Evolutionary conservation across 2,113 vertebrate genomes (phyloP).

Genomic region (Thalassarche chlororhynchos): DNA sequence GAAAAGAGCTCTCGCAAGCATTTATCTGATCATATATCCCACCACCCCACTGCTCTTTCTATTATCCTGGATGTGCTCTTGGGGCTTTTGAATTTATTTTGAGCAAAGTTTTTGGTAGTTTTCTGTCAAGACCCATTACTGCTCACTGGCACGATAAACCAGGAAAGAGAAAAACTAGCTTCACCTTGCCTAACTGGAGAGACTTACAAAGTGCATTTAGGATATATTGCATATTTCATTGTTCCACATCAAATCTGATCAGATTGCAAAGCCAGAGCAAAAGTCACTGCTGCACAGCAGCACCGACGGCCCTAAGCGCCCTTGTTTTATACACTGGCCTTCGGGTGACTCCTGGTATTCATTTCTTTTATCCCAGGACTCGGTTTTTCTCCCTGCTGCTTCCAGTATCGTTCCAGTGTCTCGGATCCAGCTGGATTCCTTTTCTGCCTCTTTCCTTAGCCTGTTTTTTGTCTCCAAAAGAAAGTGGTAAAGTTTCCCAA

Average conservation of each 20-base stretch:
- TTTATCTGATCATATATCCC: not conserved
- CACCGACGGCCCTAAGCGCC: not conserved
- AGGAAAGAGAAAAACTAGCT: not conserved
- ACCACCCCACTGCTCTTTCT: not conserved
- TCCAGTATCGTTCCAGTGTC: not conserved
- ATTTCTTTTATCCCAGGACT: not conserved
- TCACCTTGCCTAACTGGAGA: not conserved
- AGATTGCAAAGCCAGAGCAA: not conserved
- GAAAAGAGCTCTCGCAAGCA: not conserved
- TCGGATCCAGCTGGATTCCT: not conserved
- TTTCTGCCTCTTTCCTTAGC: not conserved
- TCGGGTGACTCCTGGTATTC: not conserved
- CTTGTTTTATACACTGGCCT: not conserved
- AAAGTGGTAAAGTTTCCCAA: not conserved
- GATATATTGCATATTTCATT: not conserved
- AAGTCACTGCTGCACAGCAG: not conserved
- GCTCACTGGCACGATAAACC: not conserved
- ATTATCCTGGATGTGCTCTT: rapidly evolving
- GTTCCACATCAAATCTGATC: not conserved
- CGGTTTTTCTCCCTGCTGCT: not conserved
- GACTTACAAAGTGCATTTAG: not conserved
- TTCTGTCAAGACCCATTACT: not conserved
- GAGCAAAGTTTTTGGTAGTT: not conserved
- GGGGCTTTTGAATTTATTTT: not conserved
- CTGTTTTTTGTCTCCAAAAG: not conserved